phyloP scores from a whole-genome alignment of 2,113 vertebrate genomes.

The Platichthys flesus region DNA sequence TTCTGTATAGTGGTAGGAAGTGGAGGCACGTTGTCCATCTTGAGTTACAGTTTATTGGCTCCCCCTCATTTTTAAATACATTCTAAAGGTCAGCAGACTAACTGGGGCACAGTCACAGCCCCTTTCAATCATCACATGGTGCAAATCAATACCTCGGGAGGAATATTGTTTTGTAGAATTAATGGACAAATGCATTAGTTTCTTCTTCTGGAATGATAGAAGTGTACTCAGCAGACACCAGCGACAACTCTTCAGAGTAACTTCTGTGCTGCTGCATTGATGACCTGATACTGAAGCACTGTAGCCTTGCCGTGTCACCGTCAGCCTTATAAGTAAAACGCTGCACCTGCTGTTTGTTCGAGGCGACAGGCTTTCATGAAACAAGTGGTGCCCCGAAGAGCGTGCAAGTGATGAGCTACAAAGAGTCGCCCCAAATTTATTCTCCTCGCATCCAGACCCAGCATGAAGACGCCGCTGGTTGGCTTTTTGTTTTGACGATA shows the following conservation, averaged over 20 bases:
- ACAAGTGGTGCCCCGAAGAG: background rate
- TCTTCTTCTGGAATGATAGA: background rate
- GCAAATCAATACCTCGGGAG: too few species aligned
- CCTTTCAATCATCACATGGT: too few species aligned
- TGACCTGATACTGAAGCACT: constrained; percentile 1
- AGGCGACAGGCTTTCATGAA: background rate
- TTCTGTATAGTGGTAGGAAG: too few species aligned
- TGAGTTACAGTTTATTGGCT: too few species aligned
- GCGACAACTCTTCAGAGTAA: background rate
- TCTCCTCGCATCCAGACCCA: constrained; percentile 21
- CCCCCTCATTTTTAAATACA: too few species aligned
- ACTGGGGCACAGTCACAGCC: too few species aligned
- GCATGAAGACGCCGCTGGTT: background rate
- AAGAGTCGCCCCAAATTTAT: constrained; percentile 10
- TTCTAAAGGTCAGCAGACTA: background rate
- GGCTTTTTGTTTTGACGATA: constrained; percentile 1
- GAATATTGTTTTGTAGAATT: too few species aligned
- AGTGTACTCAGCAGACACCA: background rate
- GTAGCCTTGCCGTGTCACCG: constrained; percentile 24
- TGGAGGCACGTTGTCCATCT: too few species aligned
- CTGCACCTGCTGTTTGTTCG: constrained; percentile 2
- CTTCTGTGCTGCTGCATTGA: constrained; percentile 2
- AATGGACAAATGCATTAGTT: too few species aligned
- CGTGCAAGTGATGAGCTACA: constrained; percentile 13
- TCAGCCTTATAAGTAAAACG: constrained; percentile 14